Evolutionary conservation across 2,113 vertebrate genomes (phyloP).

Genomic region (Mixornis gularis): DNA sequence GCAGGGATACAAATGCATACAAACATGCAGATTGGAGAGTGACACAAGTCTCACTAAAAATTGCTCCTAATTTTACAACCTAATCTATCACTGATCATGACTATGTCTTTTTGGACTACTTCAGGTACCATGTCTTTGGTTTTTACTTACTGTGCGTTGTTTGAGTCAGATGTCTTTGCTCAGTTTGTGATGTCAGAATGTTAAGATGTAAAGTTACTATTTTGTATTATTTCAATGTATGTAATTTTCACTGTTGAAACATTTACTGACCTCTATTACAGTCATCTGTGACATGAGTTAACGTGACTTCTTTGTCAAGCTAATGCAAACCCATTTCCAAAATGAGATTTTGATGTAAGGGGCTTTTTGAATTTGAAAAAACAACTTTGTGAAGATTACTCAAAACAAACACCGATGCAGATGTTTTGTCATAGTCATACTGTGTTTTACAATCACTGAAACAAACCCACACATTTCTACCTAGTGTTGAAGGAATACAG

Average conservation of each 20-base stretch:
- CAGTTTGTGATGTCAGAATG: not conserved
- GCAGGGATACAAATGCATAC: not conserved
- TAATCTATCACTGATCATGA: not conserved
- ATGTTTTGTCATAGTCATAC: not conserved
- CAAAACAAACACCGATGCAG: not conserved
- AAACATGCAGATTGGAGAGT: not conserved
- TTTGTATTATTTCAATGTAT: not conserved
- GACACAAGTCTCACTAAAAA: not conserved
- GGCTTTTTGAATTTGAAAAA: not conserved
- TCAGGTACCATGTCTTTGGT: not conserved
- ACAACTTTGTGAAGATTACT: not conserved
- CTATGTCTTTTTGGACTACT: not conserved
- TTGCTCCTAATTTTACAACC: not conserved
- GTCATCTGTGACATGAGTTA: not conserved
- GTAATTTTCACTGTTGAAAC: not conserved
- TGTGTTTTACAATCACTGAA: not conserved
- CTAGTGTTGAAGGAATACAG: not conserved
- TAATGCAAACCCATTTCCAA: not conserved
- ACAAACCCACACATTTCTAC: not conserved
- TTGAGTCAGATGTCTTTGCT: not conserved
- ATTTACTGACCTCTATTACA: not conserved
- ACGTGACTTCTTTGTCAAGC: not conserved
- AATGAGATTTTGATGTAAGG: not conserved
- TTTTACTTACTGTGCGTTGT: not conserved
- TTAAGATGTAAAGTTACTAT: not conserved